Evolutionary conservation across 2,797 vertebrate species (phyloP).

Genomic region (Neomorphus geoffroyi): DNA sequence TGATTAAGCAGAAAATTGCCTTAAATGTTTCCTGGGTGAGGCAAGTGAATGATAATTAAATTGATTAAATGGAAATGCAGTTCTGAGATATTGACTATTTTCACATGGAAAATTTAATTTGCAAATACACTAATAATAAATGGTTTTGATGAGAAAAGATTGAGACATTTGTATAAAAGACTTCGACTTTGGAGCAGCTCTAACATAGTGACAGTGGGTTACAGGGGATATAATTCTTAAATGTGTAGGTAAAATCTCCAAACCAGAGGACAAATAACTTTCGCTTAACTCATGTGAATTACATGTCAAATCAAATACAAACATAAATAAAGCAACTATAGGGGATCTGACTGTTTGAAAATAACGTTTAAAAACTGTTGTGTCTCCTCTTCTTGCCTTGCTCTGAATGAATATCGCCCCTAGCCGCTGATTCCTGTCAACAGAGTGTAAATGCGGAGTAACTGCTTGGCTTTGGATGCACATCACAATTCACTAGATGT

Average conservation of each 20-base stretch:
- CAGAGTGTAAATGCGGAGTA: not conserved
- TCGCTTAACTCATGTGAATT: not conserved
- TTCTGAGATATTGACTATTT: not conserved
- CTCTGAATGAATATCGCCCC: not conserved
- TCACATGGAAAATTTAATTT: conserved; percentile 7
- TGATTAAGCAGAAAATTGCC: conserved; percentile 68
- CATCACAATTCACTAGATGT: not conserved
- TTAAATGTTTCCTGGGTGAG: conserved; percentile 68
- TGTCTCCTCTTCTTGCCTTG: not conserved
- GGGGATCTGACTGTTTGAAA: not conserved
- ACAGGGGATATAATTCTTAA: not conserved
- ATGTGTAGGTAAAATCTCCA: not conserved
- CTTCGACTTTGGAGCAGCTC: not conserved
- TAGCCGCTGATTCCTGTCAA: not conserved
- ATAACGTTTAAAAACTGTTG: not conserved
- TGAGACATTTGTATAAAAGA: not conserved
- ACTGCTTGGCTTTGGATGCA: not conserved
- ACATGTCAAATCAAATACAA: not conserved
- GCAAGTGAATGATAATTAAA: conserved; percentile 68
- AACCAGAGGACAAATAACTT: not conserved
- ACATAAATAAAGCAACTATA: not conserved
- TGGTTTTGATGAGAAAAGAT: conserved; percentile 30
- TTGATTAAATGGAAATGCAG: conserved; percentile 63
- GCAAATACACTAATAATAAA: conserved; percentile 19
- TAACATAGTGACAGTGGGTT: not conserved